Conservation (phyloP, 1,140 invertebrate genomes). For the Diorhabda elongata region DNA sequence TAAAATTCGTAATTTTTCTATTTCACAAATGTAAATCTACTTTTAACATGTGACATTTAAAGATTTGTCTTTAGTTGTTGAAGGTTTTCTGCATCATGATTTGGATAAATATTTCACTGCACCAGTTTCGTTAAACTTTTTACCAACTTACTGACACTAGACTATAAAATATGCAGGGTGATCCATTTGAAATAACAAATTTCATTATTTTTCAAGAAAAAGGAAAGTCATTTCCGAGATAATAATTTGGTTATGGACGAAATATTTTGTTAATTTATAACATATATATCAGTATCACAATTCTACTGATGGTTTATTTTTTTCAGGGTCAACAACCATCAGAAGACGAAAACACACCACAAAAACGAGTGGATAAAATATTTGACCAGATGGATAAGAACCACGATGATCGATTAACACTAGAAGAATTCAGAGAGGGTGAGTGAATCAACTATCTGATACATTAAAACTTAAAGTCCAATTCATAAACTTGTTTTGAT, state of each 20-base stretch:
- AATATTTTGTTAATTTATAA: background rate
- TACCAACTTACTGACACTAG: no score
- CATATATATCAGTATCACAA: background rate
- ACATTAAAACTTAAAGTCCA: no score
- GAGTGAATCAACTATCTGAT: background rate
- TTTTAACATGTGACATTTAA: background rate
- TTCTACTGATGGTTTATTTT: conserved; percentile 14
- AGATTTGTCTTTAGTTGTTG: background rate
- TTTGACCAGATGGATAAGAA: conserved; percentile 99
- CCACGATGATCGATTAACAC: conserved; percentile 92
- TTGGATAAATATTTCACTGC: no score
- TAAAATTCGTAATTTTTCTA: no score
- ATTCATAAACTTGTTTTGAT: no score
- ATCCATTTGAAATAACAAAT: no score
- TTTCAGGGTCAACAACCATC: conserved; percentile 81
- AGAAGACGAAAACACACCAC: conserved; percentile 88
- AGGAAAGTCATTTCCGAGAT: no score
- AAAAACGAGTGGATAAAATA: conserved; percentile 94
- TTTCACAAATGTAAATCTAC: background rate
- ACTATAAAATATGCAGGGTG: no score
- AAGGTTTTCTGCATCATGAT: no score
- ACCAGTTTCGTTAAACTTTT: no score
- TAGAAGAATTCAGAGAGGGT: conserved; percentile 97
- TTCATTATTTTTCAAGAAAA: no score
- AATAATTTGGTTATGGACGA: no score